phyloP scores from a whole-genome alignment of 2,113 vertebrate genomes.

The Ammodytes marinus region DNA sequence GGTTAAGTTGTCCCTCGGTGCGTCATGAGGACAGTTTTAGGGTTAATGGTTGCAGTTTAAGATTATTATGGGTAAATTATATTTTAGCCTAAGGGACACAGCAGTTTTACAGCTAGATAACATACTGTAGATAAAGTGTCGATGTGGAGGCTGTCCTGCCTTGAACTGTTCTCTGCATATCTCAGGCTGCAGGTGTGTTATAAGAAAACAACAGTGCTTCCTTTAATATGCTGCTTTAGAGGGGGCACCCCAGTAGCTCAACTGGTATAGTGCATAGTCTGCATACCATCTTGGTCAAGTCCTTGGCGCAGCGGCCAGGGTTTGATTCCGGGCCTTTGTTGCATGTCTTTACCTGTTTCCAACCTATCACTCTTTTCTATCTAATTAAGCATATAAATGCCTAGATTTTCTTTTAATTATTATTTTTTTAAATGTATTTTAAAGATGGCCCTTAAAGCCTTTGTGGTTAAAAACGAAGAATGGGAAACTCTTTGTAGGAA shows the following conservation, averaged over 20 bases:
- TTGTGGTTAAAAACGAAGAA: neutral
- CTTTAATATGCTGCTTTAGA: no score
- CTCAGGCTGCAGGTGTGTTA: slow-evolving; percentile 8
- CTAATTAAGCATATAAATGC: no score
- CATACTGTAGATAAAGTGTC: slow-evolving; percentile 31
- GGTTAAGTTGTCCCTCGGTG: slow-evolving; percentile 71
- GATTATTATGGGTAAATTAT: slow-evolving; percentile 71
- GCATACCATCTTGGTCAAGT: no score
- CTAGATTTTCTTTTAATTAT: no score
- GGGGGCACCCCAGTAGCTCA: no score
- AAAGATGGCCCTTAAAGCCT: neutral
- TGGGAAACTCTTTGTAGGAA: neutral
- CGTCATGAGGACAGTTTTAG: slow-evolving; percentile 71
- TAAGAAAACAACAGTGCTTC: no score
- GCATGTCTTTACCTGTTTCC: no score
- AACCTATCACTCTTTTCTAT: no score
- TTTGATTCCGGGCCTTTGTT: no score
- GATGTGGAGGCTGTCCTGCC: slow-evolving; percentile 30
- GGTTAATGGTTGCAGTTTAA: slow-evolving; percentile 65
- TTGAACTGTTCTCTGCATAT: slow-evolving; percentile 35
- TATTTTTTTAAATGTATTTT: no score
- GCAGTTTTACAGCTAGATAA: slow-evolving; percentile 44
- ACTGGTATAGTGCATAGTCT: slow-evolving; percentile 1
- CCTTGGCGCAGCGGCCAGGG: no score
- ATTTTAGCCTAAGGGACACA: slow-evolving; percentile 57